Conservation (phyloP, 2,888 invertebrate species). For the Hydropsyche betteni region DNA sequence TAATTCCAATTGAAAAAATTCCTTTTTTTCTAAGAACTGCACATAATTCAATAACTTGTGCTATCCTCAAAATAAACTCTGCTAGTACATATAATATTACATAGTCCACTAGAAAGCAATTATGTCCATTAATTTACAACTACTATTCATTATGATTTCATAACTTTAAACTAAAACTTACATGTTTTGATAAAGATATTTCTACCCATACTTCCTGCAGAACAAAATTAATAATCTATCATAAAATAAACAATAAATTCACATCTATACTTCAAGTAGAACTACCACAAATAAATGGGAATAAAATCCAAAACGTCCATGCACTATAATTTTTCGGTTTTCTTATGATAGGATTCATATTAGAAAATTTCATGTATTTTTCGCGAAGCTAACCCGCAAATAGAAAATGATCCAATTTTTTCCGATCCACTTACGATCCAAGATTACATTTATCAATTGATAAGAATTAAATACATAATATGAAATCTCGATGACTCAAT, state of each 20-base stretch:
- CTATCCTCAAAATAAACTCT: constrained; percentile 5
- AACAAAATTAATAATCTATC: neutral
- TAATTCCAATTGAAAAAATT: neutral
- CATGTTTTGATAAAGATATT: neutral
- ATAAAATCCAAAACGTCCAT: neutral
- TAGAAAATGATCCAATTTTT: too few species aligned
- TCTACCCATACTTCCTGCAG: neutral
- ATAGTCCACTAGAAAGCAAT: constrained; percentile 10
- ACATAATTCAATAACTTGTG: constrained; percentile 27
- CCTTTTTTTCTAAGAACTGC: neutral
- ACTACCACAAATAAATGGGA: neutral
- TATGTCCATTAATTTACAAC: neutral
- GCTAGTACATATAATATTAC: neutral
- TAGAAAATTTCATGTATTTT: too few species aligned
- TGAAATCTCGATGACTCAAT: too few species aligned
- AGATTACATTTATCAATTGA: too few species aligned
- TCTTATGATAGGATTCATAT: neutral
- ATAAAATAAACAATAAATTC: neutral
- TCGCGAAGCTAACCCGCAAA: too few species aligned
- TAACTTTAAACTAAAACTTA: neutral
- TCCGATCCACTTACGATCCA: too few species aligned
- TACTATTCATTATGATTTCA: neutral
- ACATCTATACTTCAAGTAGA: neutral
- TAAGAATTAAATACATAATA: too few species aligned
- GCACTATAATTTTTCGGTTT: constrained; percentile 7